These are phyloP conservation scores for Latheticus oryzae DNA, from an alignment of 2,888 invertebrate genomes.

Conservation along the genomic window DNA sequence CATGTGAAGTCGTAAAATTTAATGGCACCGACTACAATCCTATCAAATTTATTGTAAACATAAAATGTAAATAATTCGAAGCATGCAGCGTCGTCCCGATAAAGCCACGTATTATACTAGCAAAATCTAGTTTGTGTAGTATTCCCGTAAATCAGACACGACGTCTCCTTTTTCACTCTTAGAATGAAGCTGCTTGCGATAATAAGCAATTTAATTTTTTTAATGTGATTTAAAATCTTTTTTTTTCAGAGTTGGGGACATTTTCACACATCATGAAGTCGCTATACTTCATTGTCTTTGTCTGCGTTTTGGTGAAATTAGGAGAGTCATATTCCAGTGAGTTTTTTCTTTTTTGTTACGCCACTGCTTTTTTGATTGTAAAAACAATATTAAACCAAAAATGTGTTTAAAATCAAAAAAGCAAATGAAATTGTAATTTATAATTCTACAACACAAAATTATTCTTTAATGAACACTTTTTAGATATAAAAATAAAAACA, in stretches of 20 bases:
- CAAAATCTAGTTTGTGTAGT: slow-evolving; percentile 21
- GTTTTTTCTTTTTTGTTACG: slow-evolving; percentile 45
- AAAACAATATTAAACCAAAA: slow-evolving; percentile 3
- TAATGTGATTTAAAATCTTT: slow-evolving; percentile 21
- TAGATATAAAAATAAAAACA: no score
- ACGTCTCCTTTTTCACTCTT: slow-evolving; percentile 21
- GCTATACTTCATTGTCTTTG: slow-evolving; percentile 12
- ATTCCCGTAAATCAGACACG: slow-evolving; percentile 34
- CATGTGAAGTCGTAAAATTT: slow-evolving; percentile 38
- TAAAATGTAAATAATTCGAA: slow-evolving; percentile 46
- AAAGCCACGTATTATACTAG: slow-evolving; percentile 37
- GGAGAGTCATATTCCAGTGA: slow-evolving; percentile 55
- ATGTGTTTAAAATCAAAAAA: background rate
- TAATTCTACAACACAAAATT: no score
- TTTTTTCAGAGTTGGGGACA: slow-evolving; percentile 24
- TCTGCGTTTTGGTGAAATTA: slow-evolving; percentile 43
- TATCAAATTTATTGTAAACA: slow-evolving; percentile 47
- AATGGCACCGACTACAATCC: slow-evolving; percentile 41
- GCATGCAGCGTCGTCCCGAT: slow-evolving; percentile 33
- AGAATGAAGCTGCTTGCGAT: slow-evolving; percentile 35
- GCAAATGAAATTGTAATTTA: background rate
- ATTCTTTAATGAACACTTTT: no score
- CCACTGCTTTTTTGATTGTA: background rate
- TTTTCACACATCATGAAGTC: slow-evolving; percentile 35
- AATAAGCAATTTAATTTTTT: slow-evolving; percentile 46